Evolutionary conservation across 2,888 invertebrate species (phyloP).

Genomic region (Myopa tessellatipennis): DNA sequence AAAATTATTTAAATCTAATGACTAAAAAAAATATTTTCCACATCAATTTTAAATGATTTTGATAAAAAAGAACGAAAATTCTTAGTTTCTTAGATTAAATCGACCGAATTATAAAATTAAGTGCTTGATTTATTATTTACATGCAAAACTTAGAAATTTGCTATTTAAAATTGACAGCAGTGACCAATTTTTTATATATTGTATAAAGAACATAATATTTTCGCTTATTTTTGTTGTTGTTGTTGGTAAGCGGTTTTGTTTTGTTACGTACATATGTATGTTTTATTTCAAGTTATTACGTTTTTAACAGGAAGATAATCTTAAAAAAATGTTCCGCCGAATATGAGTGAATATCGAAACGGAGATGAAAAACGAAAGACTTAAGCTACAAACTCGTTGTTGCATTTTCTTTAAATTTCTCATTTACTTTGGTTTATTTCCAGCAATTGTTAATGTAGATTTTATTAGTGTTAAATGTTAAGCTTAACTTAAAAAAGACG

Average conservation of each 20-base stretch:
- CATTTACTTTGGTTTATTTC: constrained; percentile 67
- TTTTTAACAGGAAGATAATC: too few relatives aligned
- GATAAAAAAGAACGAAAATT: neutral
- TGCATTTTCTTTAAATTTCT: constrained; percentile 35
- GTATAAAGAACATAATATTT: too few relatives aligned
- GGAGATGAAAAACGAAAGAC: constrained; percentile 55
- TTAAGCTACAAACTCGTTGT: constrained; percentile 57
- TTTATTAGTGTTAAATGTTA: constrained; percentile 12
- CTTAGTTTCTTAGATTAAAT: neutral
- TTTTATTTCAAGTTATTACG: too few relatives aligned
- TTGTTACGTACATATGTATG: too few relatives aligned
- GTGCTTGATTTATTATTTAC: neutral
- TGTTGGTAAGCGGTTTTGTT: too few relatives aligned
- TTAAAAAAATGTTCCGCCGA: constrained; percentile 52
- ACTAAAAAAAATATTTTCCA: constrained; percentile 24
- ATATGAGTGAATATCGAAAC: neutral
- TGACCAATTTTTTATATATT: too few relatives aligned
- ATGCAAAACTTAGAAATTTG: constrained; percentile 7
- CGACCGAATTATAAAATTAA: neutral
- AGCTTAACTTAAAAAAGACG: constrained; percentile 38
- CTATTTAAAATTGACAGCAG: constrained; percentile 35
- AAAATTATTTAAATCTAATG: constrained; percentile 29
- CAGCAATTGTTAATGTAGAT: constrained; percentile 58
- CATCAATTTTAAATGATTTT: neutral
- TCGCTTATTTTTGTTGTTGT: too few relatives aligned